A percentile compares a stretch with the other conserved stretches of the same genome.
Conservation (phyloP, 2,797 vertebrate species). For the Pangasius djambal region DNA sequence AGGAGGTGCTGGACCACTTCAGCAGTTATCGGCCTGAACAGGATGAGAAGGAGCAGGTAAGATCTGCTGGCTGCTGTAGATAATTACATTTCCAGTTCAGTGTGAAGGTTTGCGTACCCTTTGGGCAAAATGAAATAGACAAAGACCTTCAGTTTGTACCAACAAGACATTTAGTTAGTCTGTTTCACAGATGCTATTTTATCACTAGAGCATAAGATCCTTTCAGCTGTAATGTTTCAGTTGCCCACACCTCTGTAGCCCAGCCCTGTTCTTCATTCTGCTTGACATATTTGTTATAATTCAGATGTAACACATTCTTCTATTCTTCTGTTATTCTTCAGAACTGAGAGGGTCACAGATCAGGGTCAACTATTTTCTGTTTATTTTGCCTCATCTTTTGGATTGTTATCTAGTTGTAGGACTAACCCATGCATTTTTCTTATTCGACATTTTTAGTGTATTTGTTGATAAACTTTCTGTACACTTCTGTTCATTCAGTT, state of each 20-base stretch:
- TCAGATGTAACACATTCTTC: neutral
- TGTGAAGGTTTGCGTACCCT: neutral
- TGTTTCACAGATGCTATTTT: neutral
- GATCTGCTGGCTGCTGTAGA: slow-evolving; percentile 16
- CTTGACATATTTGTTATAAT: neutral
- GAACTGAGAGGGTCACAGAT: neutral
- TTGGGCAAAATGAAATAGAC: neutral
- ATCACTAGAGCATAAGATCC: neutral
- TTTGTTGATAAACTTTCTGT: neutral
- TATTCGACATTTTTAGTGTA: neutral
- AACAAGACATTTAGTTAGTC: neutral
- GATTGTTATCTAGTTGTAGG: neutral
- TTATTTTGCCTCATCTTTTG: neutral
- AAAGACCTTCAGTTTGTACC: neutral
- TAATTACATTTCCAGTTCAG: neutral
- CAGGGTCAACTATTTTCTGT: neutral
- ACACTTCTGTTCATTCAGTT: neutral
- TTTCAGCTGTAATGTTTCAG: neutral
- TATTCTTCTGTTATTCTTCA: neutral
- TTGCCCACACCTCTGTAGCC: neutral
- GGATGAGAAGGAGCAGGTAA: slow-evolving; percentile 83
- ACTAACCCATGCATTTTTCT: too few relatives aligned
- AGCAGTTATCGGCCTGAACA: slow-evolving; percentile 79
- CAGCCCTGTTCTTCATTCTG: neutral
- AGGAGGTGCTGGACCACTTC: slow-evolving; percentile 92